Evolutionary conservation across 2,113 vertebrate species (phyloP), one percentile per base, ranked within the genome.

Genomic region (Microtus pennsylvanicus): DNA sequence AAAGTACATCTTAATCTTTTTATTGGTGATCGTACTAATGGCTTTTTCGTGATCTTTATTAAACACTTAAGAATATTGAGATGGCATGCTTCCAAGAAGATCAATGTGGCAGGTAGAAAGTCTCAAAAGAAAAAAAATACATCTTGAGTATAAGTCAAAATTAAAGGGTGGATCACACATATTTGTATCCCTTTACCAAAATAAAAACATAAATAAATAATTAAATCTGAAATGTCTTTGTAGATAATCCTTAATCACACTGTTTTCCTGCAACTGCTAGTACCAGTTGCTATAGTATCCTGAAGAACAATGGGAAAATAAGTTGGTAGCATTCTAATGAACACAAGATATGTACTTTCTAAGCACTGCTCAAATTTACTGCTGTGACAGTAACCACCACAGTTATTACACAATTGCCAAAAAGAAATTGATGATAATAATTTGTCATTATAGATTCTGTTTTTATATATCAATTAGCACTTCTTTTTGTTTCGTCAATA

Each of bases 1-100:
- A 95, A 96, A 93, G 55, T 87, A 65, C 74, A 77, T 72, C 70
- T 96, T 87, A 91, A 91, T 45, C 47, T 58, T 91, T 91, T 76
- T 11, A 10, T 82, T 69, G 17, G 35, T 94, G 94, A 7, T 42
- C 55, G 5, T 2, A 72, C 28, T 55, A 78, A 76, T 94, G 47
- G 58, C 3, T 35, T 80, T 96, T 94, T 69, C 0, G 26, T 19
- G 12, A 8, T 91, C 7, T 67, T 78, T 50, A 75, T 74, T 94
- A 94, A 92, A 88, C 26, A 80, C 1, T 86, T 50, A 89, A 92
- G 5, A 22, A 70, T 19, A 88, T 22, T 5, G 13, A 65, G 22
- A 69, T 58, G 11, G 42, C 3, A 26, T 82, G 6, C 33, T 92
- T 47, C 28, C 76, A 87, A 9, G 5, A 45, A 7, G 12, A 21